These are phyloP conservation scores for Philereme vetulata DNA, from an alignment of 2,888 invertebrate genomes.

Conservation along the genomic window DNA sequence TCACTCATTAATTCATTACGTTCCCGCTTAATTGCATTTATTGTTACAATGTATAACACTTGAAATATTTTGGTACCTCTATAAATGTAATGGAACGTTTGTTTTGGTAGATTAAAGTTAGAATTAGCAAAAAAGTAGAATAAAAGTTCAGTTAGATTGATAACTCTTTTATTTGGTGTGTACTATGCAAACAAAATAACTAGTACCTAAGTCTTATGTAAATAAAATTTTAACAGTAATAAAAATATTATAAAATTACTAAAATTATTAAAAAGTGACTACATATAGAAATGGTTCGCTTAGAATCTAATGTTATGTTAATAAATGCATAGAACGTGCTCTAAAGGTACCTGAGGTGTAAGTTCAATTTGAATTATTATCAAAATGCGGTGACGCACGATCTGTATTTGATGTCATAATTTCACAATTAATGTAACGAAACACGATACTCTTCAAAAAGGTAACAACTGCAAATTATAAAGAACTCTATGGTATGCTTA, in stretches of 20 bases:
- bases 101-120: too few species aligned
- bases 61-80: too few species aligned
- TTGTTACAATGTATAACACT: slow-evolving; percentile 17
- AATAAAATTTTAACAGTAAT: too few species aligned
- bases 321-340: slow-evolving; percentile 10
- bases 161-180: too few species aligned
- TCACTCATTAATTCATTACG: slow-evolving; percentile 35
- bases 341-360: not conserved
- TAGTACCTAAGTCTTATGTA: too few species aligned
- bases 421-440: slow-evolving; percentile 6
- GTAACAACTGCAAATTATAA: not conserved
- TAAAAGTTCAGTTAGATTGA: too few species aligned
- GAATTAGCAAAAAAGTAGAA: too few species aligned
- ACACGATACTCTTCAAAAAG: not conserved
- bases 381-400: not conserved
- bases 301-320: not conserved
- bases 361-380: not conserved
- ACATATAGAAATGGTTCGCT: not conserved
- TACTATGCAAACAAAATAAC: too few species aligned
- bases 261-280: too few species aligned
- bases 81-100: too few species aligned
- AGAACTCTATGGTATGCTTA: too few species aligned
- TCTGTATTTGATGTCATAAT: slow-evolving; percentile 4
- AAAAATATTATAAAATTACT: too few species aligned
- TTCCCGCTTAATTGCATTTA: slow-evolving; percentile 11